Percentiles rank a stretch among this genome's conserved stretches.
These are phyloP conservation scores for Pseudobourletiella spinata DNA, from an alignment of 1,140 invertebrate genomes.

Conservation along the genomic window DNA sequence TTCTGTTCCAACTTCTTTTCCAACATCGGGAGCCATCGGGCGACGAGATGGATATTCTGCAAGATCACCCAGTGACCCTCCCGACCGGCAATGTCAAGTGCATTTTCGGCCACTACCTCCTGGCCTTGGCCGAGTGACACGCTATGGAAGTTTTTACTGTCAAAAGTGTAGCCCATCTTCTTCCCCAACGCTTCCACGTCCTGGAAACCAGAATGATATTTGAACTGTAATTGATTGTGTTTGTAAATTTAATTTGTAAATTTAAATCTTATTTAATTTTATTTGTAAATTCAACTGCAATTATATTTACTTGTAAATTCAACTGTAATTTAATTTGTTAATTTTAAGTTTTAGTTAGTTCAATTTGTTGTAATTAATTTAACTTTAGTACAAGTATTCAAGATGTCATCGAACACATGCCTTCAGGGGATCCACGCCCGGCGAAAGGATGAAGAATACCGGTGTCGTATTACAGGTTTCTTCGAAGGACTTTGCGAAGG, in stretches of 20 bases:
- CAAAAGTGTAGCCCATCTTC: constrained; percentile 69
- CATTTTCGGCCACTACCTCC: constrained; percentile 83
- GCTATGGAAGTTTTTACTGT: constrained; percentile 82
- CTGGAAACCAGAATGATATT: constrained; percentile 41
- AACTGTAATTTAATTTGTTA: too few relatives aligned
- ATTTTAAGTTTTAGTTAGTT: too few relatives aligned
- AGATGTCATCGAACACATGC: too few relatives aligned
- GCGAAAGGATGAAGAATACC: constrained; percentile 92
- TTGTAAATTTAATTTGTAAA: not conserved
- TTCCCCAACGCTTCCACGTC: constrained; percentile 85
- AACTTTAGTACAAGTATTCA: too few relatives aligned
- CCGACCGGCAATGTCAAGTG: constrained; percentile 73
- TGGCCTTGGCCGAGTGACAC: constrained; percentile 94
- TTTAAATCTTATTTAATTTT: too few relatives aligned
- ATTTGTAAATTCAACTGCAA: too few relatives aligned
- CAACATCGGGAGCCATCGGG: constrained; percentile 82
- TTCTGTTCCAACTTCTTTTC: constrained; percentile 86
- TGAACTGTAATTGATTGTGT: too few relatives aligned
- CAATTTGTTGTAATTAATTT: too few relatives aligned
- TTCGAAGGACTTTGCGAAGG: constrained; percentile 89
- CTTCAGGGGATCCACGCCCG: constrained; percentile 89
- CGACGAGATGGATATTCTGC: constrained; percentile 91
- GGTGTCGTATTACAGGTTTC: constrained; percentile 86
- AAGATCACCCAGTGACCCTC: constrained; percentile 92
- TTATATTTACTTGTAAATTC: too few relatives aligned